Evolutionary conservation across 1,140 invertebrate species (phyloP), one percentile per base, ranked within the genome.

Genomic region (Apocrypta bakeri): DNA sequence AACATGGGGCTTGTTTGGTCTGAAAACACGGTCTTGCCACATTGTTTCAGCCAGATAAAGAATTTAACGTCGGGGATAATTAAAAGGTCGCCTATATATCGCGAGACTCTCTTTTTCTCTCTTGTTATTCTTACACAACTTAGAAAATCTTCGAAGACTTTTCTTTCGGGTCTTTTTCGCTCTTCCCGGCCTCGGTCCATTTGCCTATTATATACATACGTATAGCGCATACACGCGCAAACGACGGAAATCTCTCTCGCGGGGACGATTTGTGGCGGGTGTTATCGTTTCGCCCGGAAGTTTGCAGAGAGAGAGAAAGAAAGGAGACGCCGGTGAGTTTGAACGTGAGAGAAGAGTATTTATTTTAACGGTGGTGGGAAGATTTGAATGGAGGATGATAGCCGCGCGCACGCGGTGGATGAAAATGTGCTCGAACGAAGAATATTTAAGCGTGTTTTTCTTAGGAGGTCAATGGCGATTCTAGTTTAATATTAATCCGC

Each of bases 31-130:
- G 85, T 88, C 86, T 88, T 87, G 77, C 77, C 90, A 89, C 90
- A 92, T 92, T 92, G 91, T 92, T 92, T 91, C 92, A 92, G 87
- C 86, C 88, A 90, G 91, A 92, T 92, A 92, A 92, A 92, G 90
- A 92, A 92, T 92, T 92, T 91, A 92, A 89, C 89, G 87, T 89
- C 88, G 87, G 87, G 88, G 87, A 87, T 92, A 92, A 92, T 92
- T 92, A 92, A 92, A 92, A 92, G 88, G 82, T 79, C 72, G 76
- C 69, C 42, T 17, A 17, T 56, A 33, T 37, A 21, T 2, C 40
- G 79, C 33, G 25, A 25, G 25, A 21, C 69, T 17, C 27, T 8
- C 68, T 25, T 11, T 17, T 27, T 61, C 27, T 27, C 42, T 3
- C n/a, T 24, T 81, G 72, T 81, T 81, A 81, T 81, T 81, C 72